Percentiles rank a stretch among this genome's conserved stretches.
phyloP scores from a whole-genome alignment of 2,113 vertebrate species.

The Callorhinus ursinus region DNA sequence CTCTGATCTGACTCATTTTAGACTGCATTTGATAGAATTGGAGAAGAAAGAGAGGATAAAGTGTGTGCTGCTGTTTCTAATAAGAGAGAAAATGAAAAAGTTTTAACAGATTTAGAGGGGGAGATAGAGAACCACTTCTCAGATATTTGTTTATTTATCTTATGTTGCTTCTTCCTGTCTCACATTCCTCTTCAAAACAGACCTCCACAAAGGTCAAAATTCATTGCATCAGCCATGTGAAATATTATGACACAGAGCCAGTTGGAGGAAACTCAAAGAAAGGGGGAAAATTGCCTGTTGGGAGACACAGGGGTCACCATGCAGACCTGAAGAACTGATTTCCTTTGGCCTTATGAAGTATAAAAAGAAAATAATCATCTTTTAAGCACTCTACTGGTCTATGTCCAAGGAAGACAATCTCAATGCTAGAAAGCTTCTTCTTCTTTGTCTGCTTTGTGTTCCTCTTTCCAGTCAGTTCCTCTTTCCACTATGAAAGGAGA shows the following conservation, averaged over 20 bases:
- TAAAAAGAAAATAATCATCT: neutral
- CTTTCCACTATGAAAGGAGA: no score
- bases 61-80: neutral
- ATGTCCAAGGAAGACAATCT: neutral
- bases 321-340: constrained; percentile 4
- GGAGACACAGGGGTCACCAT: neutral
- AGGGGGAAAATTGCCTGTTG: rapidly evolving
- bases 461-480: neutral
- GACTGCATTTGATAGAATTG: neutral
- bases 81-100: neutral
- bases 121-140: neutral
- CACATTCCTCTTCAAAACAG: neutral
- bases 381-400: neutral
- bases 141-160: neutral
- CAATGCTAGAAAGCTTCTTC: neutral
- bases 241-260: neutral
- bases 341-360: neutral
- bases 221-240: neutral
- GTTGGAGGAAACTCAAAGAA: neutral
- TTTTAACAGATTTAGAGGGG: neutral
- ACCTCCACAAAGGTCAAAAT: neutral
- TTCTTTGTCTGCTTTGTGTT: neutral
- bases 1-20: constrained; percentile 59
- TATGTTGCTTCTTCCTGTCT: neutral
- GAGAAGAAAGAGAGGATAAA: constrained; percentile 1